phyloP scores from a whole-genome alignment of 1,140 invertebrate genomes.

The Aphelenchoides besseyi region DNA sequence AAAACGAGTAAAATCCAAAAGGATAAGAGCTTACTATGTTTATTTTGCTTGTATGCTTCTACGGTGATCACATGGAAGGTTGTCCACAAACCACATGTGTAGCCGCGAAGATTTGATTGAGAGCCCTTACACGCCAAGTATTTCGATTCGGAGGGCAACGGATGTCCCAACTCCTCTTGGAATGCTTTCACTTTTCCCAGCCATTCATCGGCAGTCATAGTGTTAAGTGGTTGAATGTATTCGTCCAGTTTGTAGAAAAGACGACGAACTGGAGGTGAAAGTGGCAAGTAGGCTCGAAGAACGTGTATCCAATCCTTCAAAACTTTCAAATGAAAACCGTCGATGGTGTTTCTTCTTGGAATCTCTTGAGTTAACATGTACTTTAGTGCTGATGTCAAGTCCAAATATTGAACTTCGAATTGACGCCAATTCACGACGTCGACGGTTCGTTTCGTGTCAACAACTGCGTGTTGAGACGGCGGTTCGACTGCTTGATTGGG shows the following conservation, averaged over 20 bases:
- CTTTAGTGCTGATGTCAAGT: constrained; percentile 31
- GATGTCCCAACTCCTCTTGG: constrained; percentile 40
- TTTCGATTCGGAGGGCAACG: constrained; percentile 36
- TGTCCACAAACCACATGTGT: constrained; percentile 89
- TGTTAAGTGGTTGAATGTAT: constrained; percentile 41
- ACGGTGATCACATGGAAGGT: constrained; percentile 88
- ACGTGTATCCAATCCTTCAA: constrained; percentile 54
- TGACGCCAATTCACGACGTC: constrained; percentile 48
- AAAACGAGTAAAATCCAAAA: constrained; percentile 1
- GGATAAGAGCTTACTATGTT: constrained; percentile 45
- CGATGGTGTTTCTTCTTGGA: constrained; percentile 38
- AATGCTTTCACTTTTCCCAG: constrained; percentile 37
- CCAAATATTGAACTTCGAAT: constrained; percentile 47
- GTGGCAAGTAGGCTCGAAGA: constrained; percentile 54
- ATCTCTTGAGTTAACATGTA: constrained; percentile 48
- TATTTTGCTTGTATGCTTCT: constrained; percentile 69
- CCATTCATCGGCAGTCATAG: constrained; percentile 52
- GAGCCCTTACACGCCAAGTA: constrained; percentile 75
- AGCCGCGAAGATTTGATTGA: constrained; percentile 73
- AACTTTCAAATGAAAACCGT: constrained; percentile 32
- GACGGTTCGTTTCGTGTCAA: neutral
- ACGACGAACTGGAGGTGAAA: constrained; percentile 52
- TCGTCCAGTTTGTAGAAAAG: constrained; percentile 58
- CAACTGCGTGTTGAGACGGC: neutral
- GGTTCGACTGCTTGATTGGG: constrained; percentile 7